Percentiles rank a stretch among this genome's conserved stretches.
Evolutionary conservation across 2,113 vertebrate genomes (phyloP).

Genomic region (Micronycteris hirsuta): DNA sequence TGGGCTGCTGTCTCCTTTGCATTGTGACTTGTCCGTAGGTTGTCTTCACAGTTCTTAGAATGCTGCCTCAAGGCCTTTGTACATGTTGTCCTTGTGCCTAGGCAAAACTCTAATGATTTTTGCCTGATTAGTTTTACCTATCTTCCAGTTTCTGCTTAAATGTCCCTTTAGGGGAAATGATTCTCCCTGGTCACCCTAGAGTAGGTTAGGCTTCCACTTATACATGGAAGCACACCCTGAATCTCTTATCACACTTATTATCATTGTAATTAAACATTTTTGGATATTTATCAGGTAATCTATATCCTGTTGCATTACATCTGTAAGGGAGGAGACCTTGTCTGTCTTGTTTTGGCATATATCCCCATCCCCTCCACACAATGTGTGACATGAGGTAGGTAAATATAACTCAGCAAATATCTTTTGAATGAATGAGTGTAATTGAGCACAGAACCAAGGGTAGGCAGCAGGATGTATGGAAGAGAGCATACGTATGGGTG

Average conservation of each 20-base stretch:
- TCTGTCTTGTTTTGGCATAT: constrained; percentile 2
- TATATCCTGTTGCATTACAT: not conserved
- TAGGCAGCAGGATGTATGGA: not conserved
- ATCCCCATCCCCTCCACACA: not conserved
- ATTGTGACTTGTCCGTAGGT: not conserved
- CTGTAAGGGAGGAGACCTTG: not conserved
- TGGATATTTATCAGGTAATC: constrained; percentile 4
- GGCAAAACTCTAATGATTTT: not conserved
- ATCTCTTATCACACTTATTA: constrained; percentile 25
- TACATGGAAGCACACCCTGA: not conserved
- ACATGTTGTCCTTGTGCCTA: not conserved
- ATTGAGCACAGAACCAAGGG: not conserved
- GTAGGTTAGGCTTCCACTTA: not conserved
- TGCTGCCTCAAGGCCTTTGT: not conserved
- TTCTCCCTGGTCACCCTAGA: not conserved
- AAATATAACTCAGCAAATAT: not conserved
- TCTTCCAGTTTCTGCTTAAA: constrained; percentile 16
- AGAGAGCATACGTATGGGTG: not conserved
- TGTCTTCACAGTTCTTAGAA: not conserved
- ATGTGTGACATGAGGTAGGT: not conserved
- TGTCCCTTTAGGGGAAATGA: not conserved
- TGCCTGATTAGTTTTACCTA: not conserved
- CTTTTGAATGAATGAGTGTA: not conserved
- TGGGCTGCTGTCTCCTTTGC: not conserved
- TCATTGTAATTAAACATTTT: constrained; percentile 5